These are phyloP conservation scores for Prosapia bicincta DNA, from an alignment of 2,888 invertebrate genomes.

Conservation along the genomic window DNA sequence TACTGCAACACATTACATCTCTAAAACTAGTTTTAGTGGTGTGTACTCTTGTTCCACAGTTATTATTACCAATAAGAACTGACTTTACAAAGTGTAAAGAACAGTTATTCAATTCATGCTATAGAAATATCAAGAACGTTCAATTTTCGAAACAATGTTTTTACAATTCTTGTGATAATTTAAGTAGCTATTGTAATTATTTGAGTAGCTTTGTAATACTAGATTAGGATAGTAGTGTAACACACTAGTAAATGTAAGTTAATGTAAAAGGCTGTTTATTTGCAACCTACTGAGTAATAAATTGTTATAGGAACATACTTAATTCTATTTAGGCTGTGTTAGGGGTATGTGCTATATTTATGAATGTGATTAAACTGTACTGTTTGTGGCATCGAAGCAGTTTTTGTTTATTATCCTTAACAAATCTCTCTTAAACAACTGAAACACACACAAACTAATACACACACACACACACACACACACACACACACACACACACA, in stretches of 20 bases:
- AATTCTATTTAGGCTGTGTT: not conserved
- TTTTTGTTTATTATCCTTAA: too few species aligned
- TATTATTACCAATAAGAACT: too few species aligned
- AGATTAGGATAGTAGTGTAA: not conserved
- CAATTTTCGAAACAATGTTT: not conserved
- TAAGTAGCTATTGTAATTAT: not conserved
- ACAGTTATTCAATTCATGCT: not conserved
- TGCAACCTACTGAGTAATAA: not conserved
- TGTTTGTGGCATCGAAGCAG: not conserved
- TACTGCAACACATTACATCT: too few species aligned
- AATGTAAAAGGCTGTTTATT: not conserved
- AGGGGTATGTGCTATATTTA: not conserved
- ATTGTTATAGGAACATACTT: not conserved
- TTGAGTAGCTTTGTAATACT: too few species aligned
- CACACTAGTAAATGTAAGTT: not conserved
- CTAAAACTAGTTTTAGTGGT: too few species aligned
- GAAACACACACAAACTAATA: too few species aligned
- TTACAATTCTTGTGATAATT: not conserved
- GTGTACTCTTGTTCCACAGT: too few species aligned
- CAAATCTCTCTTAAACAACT: too few species aligned
- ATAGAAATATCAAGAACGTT: not conserved
- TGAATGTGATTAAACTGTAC: not conserved
- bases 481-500: too few species aligned
- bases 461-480: too few species aligned
- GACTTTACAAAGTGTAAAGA: too few species aligned